Conservation (phyloP, 2,797 vertebrate species). For the Allobates femoralis region DNA sequence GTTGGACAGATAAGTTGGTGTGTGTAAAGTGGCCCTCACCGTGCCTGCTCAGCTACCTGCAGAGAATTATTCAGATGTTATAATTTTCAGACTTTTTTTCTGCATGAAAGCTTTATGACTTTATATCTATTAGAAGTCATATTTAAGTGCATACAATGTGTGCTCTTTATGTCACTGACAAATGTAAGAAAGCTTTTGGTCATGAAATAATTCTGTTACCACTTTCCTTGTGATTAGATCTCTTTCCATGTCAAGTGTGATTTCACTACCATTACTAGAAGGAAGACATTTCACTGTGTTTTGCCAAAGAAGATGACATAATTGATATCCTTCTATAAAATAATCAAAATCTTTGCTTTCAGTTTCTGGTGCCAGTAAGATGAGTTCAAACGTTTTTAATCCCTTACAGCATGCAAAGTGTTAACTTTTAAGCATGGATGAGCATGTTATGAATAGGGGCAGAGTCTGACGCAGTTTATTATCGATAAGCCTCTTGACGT, state of each 20-base stretch:
- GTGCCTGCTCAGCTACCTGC: not conserved
- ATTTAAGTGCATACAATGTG: not conserved
- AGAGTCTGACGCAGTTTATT: conserved; percentile 39
- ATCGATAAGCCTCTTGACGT: conserved; percentile 54
- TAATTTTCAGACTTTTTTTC: not conserved
- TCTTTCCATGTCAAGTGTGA: conserved; percentile 7
- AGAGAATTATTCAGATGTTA: not conserved
- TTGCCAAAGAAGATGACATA: not conserved
- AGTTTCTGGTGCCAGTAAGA: not conserved
- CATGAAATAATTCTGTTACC: conserved; percentile 1
- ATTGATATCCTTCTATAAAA: not conserved
- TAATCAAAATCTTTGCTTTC: not conserved
- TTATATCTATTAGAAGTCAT: not conserved
- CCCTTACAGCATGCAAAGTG: not conserved
- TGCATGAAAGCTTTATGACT: not conserved
- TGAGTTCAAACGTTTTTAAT: not conserved
- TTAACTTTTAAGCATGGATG: conserved; percentile 39
- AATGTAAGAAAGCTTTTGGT: not conserved
- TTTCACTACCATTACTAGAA: too few species aligned
- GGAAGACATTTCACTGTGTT: not conserved
- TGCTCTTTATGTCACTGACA: not conserved
- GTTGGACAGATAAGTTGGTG: too few species aligned
- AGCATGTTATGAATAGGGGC: conserved; percentile 24
- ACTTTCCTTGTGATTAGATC: not conserved
- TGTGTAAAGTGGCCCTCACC: too few species aligned